Evolutionary conservation across 2,113 vertebrate genomes (phyloP), one percentile per base, ranked within the genome.

Genomic region (Gallinago jamesoni): DNA sequence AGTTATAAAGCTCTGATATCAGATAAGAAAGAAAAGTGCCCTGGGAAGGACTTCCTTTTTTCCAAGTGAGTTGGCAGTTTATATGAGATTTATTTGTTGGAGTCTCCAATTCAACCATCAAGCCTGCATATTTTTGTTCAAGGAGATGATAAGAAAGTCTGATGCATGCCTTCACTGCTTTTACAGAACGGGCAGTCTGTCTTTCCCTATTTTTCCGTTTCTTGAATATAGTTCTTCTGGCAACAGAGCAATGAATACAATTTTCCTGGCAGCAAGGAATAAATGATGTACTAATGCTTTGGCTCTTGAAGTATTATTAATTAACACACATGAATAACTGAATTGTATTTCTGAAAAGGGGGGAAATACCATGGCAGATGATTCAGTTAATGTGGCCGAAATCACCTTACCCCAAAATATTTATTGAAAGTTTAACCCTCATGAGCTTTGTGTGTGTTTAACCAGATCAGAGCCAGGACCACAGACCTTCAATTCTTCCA

Each of bases 241-340:
- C 85, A 97, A 67, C 33, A 81, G 56, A 84, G 60, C 85, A 86
- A 81, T 75, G 79, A 96, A 90, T 93, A 90, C 79, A 81, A 92
- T 95, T 96, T 96, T 95, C 88, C 90, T 94, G 88, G 88, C 79
- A 92, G 64, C 63, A 78, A 92, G 39, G 64, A 92, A 70, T 92
- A 93, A 92, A 92, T 77, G 23, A 83, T 86, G 85, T 88, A 72
- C 47, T 93, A 94, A 77, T 43, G 64, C 60, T 92, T 90, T 93
- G 93, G 83, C 79, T 89, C 88, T 88, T 84, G 39, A 84, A 74
- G 56, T 33, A 81, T 93, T 86, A 93, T 84, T 97, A 93, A 94
- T 97, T 96, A 96, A 70, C 83, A 37, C 9, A 31, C 41, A 93
- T 92, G 85, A 96, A 95, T 94, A 93, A 94, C 79, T 78, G 88